Base-by-base conservation (phyloP, 2,113 vertebrate species). In the Pristiophorus japonicus region DNA sequence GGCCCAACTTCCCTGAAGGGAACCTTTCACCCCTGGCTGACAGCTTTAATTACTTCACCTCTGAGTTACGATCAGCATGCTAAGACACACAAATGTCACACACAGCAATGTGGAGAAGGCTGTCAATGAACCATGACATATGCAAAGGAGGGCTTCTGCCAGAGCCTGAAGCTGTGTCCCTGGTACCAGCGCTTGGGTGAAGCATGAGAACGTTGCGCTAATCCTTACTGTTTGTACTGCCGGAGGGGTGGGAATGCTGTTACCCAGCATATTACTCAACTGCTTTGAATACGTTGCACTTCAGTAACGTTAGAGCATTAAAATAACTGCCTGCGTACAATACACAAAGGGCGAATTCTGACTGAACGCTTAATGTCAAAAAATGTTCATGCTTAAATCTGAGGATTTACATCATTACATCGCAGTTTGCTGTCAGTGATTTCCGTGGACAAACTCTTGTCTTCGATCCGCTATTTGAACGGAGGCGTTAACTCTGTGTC, bases 11-110 rank as follows among this genome's bases (percentile, higher is more conserved):
- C 96, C 96, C 96, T 96, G 96, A 96, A 96, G 91, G 95, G 95
- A 88, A 96, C 93, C 96, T 96, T 96, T 81, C 81, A 96, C 91
- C 95, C 94, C 96, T 96, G 96, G 97, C 88, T 95, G 96, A 96
- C 96, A 96, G 45, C 96, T 94, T 96, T 97, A 96, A 97, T 98
- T 97, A 98, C 97, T 97, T 98, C 97, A 98, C 97, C 97, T 97
- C 96, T 96, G 95, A 96, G 96, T 96, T 96, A 97, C 97, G 97
- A 96, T 93, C 96, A 97, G 96, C 97, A 97, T 97, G 96, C 96
- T 96, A 97, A 96, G 94, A 95, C 73, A 51, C 95, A 96, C 96
- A 96, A 73, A 78, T 95, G 95, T 88, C 96, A 96, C 96, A 95
- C 91, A 67, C 51, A 97, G 96, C 97, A 98, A 97, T 96, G 96